phyloP scores from a whole-genome alignment of 2,113 vertebrate genomes.

The Cnemophilus loriae region DNA sequence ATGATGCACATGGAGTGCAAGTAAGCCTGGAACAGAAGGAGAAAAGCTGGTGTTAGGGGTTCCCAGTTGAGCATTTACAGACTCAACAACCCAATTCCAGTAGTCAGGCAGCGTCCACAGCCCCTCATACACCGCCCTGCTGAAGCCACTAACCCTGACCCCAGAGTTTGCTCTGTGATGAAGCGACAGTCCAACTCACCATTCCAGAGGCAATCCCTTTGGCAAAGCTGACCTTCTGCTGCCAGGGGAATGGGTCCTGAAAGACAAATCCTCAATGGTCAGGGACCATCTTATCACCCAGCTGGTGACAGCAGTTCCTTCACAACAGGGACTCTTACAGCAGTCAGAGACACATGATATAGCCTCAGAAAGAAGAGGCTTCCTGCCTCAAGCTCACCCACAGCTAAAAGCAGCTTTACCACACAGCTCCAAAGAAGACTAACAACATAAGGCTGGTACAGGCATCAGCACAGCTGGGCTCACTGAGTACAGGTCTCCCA shows the following conservation, averaged over 20 bases:
- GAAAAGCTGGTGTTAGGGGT: background rate
- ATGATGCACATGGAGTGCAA: slow-evolving; percentile 93
- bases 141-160: background rate
- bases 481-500: background rate
- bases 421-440: background rate
- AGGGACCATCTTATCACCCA: background rate
- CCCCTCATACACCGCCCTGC: background rate
- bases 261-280: background rate
- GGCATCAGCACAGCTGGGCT: background rate
- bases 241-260: slow-evolving; percentile 90
- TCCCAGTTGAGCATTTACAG: background rate
- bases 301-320: background rate
- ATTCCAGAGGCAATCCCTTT: slow-evolving; percentile 93
- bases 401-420: background rate
- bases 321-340: background rate
- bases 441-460: background rate
- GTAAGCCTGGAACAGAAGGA: slow-evolving; percentile 80
- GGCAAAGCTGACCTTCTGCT: slow-evolving; percentile 92
- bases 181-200: slow-evolving; percentile 73
- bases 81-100: background rate
- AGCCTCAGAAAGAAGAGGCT: background rate
- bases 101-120: background rate
- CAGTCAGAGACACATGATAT: background rate
- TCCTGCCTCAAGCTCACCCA: background rate
- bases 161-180: background rate